Percentiles rank a stretch among this genome's conserved stretches.
These are phyloP conservation scores for Lasius fuliginosus DNA, from an alignment of 2,888 invertebrate genomes.

Conservation along the genomic window DNA sequence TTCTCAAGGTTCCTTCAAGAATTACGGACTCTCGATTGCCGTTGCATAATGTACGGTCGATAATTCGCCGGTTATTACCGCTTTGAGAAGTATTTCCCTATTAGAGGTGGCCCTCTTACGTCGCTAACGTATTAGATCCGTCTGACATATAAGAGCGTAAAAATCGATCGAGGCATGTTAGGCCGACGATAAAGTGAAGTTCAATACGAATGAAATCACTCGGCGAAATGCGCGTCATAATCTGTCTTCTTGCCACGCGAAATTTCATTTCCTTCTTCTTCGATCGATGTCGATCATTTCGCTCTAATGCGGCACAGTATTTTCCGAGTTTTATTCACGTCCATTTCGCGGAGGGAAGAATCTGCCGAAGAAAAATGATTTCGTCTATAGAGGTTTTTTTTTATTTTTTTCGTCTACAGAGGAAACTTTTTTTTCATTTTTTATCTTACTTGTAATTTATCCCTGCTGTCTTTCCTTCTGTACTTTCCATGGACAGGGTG, in stretches of 20 bases:
- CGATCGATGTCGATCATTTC: slow-evolving; percentile 52
- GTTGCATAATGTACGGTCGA: slow-evolving; percentile 65
- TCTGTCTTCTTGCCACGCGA: slow-evolving; percentile 50
- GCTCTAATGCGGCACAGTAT: slow-evolving; percentile 23
- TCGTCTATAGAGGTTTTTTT: background rate
- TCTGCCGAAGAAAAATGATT: slow-evolving; percentile 33
- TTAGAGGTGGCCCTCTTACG: slow-evolving; percentile 64
- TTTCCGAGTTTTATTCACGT: slow-evolving; percentile 36
- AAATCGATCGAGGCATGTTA: slow-evolving; percentile 61
- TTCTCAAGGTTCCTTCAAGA: slow-evolving; percentile 40
- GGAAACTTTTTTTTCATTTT: background rate
- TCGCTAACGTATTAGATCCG: slow-evolving; percentile 52
- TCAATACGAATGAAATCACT: slow-evolving; percentile 60
- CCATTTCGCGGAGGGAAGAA: background rate
- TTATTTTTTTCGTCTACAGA: background rate
- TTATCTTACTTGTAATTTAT: background rate
- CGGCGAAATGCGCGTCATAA: slow-evolving; percentile 46
- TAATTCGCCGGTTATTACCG: slow-evolving; percentile 60
- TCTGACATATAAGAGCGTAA: slow-evolving; percentile 38
- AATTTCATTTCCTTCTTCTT: slow-evolving; percentile 46
- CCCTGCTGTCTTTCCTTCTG: background rate
- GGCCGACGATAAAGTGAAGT: slow-evolving; percentile 57
- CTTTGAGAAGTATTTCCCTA: slow-evolving; percentile 67
- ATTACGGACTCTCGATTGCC: background rate
- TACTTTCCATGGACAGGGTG: slow-evolving; percentile 11